Evolutionary conservation across 2,888 invertebrate species (phyloP).

Genomic region (Caenorhabditis sinica): DNA sequence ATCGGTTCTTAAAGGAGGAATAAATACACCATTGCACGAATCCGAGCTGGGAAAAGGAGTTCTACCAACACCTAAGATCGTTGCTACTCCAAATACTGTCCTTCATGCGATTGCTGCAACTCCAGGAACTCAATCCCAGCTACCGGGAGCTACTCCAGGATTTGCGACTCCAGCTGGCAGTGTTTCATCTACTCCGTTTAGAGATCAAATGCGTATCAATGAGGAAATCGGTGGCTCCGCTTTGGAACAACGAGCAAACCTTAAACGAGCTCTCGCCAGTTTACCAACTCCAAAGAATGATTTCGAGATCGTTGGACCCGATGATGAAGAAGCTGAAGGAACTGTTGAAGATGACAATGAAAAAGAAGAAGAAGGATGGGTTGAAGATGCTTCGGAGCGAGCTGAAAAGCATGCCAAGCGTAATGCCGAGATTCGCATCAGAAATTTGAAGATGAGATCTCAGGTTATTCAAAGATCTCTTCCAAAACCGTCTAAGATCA

Average conservation of each 20-base stretch:
- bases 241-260: constrained; percentile 84
- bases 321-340: constrained; percentile 85
- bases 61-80: constrained; percentile 72
- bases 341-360: constrained; percentile 86
- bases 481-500: constrained; percentile 80
- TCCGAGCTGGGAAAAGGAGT: constrained; percentile 89
- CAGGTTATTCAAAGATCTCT: constrained; percentile 79
- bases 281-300: constrained; percentile 96
- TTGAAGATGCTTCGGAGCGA: constrained; percentile 82
- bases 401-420: constrained; percentile 83
- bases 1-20: constrained; percentile 95
- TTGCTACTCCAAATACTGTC: constrained; percentile 92
- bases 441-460: constrained; percentile 75
- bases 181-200: constrained; percentile 88
- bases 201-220: constrained; percentile 97
- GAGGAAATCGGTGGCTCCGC: constrained; percentile 88
- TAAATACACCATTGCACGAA: constrained; percentile 94
- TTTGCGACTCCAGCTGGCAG: constrained; percentile 80
- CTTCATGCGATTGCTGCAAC: constrained; percentile 86
- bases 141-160: constrained; percentile 66
- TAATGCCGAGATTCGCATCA: constrained; percentile 82
- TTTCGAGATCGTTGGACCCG: constrained; percentile 98
- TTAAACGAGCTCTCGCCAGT: constrained; percentile 89
- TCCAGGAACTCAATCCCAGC: constrained; percentile 70
- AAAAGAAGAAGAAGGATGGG: constrained; percentile 72